Percentiles rank a stretch among this genome's conserved stretches.
Evolutionary conservation across 2,113 vertebrate genomes (phyloP).

Genomic region (Bagarius yarrelli): DNA sequence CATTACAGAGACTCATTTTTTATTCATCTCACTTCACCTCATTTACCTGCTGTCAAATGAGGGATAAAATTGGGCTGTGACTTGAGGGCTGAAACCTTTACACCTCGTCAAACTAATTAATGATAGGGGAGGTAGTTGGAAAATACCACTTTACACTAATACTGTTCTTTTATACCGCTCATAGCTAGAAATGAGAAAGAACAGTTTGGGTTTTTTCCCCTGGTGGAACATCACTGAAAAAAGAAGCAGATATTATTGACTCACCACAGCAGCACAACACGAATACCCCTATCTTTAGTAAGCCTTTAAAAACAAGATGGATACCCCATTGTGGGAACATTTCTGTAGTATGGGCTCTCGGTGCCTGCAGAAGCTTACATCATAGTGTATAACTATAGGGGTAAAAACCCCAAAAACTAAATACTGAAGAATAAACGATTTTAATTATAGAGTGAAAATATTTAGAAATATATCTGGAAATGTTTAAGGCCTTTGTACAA

Average conservation of each 20-base stretch:
- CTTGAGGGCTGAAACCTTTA: constrained; percentile 16
- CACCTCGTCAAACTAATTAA: constrained; percentile 3
- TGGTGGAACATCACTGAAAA: neutral
- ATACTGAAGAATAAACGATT: neutral
- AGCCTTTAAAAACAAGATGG: neutral
- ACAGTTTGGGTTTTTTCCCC: neutral
- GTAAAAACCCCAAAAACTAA: neutral
- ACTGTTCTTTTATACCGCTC: neutral
- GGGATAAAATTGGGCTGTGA: constrained; percentile 62
- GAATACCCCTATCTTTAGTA: neutral
- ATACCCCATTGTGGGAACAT: neutral
- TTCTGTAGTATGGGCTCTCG: neutral
- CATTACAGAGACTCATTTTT: constrained; percentile 68
- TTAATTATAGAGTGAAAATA: neutral
- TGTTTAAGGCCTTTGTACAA: neutral
- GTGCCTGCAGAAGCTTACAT: neutral
- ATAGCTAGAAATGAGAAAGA: constrained; percentile 5
- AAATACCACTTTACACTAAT: constrained; percentile 1
- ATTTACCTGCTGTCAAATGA: constrained; percentile 69
- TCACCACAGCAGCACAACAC: neutral
- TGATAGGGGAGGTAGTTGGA: neutral
- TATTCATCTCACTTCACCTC: constrained; percentile 61
- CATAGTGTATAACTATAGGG: neutral
- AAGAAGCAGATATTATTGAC: neutral
- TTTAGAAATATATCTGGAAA: neutral